Evolutionary conservation across 2,888 invertebrate genomes (phyloP), one percentile per base, ranked within the genome.

Genomic region (Melanotus villosus): DNA sequence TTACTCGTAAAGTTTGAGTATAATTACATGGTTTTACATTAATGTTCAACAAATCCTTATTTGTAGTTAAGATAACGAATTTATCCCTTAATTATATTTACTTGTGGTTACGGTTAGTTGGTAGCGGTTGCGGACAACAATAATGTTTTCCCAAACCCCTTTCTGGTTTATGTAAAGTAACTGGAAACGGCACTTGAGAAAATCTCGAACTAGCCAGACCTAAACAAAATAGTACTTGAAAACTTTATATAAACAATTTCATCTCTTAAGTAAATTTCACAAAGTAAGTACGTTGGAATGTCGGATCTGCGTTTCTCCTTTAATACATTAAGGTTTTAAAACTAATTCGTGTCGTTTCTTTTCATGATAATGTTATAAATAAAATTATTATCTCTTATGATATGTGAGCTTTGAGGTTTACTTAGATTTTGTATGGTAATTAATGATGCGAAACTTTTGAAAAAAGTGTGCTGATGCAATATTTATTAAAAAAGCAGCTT

Each of bases 401-500:
- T 1, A 1, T 1, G 5, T 9, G 2, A 38, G 10, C 5, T n/a
- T 45, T 14, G 14, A 19, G 7, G 23, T 10, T 38, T 38, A n/a
- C 4, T 7, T 38, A 38, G 10, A 3, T 38, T 38, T 38, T 38
- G 14, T n/a, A 38, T n/a, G n/a, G n/a, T 10, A 38, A 38, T 12
- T 14, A 10, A 12, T 4, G 16, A 16, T 2, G 43, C n/a, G 2
- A 14, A 1, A 21, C 21, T 23, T 16, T 18, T 47, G 12, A 6
- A 2, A 47, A 9, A 7, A 47, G 36, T 52, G 16, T 26, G 52
- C 32, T 56, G 34, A 56, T 52, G 38, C 21, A 56, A 36, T 56
- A 56, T 56, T 56, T 56, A 19, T 38, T 36, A 7, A 59, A 57
- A 59, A 59, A 59, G 19, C 21, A 21, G 26, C 41, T 54, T 59